Evolutionary conservation across 2,797 vertebrate genomes (phyloP).

Genomic region (Chrysocyon brachyurus): DNA sequence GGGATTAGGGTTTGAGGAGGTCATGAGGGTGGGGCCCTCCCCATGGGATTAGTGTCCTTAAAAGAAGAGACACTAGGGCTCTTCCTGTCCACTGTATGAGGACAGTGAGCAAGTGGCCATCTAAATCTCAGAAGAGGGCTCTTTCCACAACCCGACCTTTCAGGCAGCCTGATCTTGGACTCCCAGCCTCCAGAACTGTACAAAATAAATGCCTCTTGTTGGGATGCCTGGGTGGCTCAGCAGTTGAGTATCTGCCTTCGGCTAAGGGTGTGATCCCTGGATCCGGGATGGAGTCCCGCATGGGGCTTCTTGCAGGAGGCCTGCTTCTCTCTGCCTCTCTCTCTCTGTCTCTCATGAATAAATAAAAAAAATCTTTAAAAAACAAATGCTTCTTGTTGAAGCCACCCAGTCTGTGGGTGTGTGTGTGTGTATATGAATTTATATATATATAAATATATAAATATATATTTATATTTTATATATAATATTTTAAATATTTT

Average conservation of each 20-base stretch:
- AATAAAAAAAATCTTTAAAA: too few relatives aligned
- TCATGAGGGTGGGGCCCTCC: neutral
- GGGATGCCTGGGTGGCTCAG: too few relatives aligned
- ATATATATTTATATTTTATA: neutral
- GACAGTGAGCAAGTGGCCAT: neutral
- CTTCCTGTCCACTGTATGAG: accelerated
- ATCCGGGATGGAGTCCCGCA: too few relatives aligned
- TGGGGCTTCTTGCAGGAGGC: too few relatives aligned
- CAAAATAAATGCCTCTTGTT: neutral
- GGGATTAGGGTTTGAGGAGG: neutral
- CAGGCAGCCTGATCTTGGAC: neutral
- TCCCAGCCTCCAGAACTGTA: neutral
- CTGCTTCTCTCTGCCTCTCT: too few relatives aligned
- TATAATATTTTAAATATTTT: neutral
- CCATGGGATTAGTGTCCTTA: neutral
- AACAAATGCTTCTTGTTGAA: neutral
- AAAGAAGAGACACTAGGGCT: neutral
- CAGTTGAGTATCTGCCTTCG: too few relatives aligned
- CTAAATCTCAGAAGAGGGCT: neutral
- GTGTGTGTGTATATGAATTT: neutral
- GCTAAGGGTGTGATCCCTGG: too few relatives aligned
- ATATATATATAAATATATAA: neutral
- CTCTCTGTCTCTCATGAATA: too few relatives aligned
- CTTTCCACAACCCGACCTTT: neutral
- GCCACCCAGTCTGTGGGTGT: neutral